phyloP scores from a whole-genome alignment of 2,888 invertebrate species.

The Lycaena phlaeas region DNA sequence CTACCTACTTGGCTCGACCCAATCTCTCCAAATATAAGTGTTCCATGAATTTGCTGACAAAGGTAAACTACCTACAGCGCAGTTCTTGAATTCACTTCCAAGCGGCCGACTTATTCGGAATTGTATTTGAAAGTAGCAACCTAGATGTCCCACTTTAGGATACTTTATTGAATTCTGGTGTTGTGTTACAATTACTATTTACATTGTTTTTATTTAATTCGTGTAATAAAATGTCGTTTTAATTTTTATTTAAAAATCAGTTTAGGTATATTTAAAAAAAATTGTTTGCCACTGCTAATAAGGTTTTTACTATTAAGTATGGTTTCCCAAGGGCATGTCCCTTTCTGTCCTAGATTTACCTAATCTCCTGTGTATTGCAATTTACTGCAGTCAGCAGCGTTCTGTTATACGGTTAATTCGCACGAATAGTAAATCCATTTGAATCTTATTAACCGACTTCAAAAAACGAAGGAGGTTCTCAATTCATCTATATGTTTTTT shows the following conservation, averaged over 20 bases:
- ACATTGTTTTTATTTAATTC: no score
- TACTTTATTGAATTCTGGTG: neutral
- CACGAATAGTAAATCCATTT: neutral
- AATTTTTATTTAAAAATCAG: no score
- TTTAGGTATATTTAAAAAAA: no score
- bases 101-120: constrained; percentile 7
- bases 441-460: no score
- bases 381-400: constrained; percentile 10
- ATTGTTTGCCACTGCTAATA: neutral
- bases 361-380: constrained; percentile 22
- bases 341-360: constrained; percentile 4
- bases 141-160: neutral
- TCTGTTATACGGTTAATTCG: neutral
- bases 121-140: constrained; percentile 6
- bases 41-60: constrained; percentile 7
- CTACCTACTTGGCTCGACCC: constrained; percentile 10
- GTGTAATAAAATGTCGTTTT: no score
- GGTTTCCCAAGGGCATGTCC: neutral
- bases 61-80: constrained; percentile 9
- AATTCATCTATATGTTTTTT: no score
- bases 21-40: constrained; percentile 8
- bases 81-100: constrained; percentile 8
- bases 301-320: neutral
- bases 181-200: neutral
- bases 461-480: no score